Percentiles rank a stretch among this genome's conserved stretches.
phyloP scores from a whole-genome alignment of 2,113 vertebrate species.

The Arenaria interpres region DNA sequence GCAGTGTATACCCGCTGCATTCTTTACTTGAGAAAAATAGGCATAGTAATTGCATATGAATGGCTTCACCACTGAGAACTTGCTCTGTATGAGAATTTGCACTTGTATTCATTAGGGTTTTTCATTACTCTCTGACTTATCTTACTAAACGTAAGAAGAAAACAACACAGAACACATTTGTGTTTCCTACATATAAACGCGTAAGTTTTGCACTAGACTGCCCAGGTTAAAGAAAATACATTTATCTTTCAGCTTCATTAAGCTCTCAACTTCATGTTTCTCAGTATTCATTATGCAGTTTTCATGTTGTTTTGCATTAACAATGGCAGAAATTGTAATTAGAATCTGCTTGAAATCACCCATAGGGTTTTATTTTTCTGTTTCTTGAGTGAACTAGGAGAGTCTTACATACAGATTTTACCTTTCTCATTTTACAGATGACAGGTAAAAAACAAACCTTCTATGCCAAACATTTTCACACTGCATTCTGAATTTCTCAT shows the following conservation, averaged over 20 bases:
- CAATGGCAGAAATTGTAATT: neutral
- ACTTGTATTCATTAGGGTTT: neutral
- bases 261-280: neutral
- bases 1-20: neutral
- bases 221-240: neutral
- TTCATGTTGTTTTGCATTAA: neutral
- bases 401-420: neutral
- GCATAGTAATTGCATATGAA: neutral
- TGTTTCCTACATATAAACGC: neutral
- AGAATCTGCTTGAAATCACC: neutral
- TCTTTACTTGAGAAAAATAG: neutral
- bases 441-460: neutral
- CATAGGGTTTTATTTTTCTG: neutral
- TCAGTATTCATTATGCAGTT: neutral
- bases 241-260: neutral
- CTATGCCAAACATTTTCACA: neutral
- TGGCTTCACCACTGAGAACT: neutral
- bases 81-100: neutral
- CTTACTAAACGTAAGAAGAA: neutral
- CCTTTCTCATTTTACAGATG: neutral
- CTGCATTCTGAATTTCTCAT: neutral
- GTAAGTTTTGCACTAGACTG: neutral
- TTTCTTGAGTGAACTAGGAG: neutral
- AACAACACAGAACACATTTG: neutral
- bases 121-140: neutral